Percentiles rank a stretch among this genome's conserved stretches.
phyloP scores from a whole-genome alignment of 37 sponge, comb jelly and placozoan genomes.

The Oscarella lobularis region DNA sequence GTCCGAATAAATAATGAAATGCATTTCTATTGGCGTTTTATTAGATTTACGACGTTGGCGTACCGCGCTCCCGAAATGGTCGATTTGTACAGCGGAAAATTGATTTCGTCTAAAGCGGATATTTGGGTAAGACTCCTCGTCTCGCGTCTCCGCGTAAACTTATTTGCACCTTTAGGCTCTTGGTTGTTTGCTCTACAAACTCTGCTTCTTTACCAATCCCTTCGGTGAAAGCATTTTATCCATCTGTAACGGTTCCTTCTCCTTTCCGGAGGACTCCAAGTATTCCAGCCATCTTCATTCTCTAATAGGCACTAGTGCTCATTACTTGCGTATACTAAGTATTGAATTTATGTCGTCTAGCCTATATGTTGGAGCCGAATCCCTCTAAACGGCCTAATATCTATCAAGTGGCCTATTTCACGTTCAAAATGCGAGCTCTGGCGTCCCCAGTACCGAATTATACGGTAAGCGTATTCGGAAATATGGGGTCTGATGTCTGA shows the following conservation, averaged over 20 bases:
- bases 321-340: neutral
- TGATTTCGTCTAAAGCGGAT: conserved; percentile 74
- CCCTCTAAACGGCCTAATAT: conserved; percentile 39
- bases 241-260: conserved; percentile 62
- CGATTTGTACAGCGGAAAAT: conserved; percentile 64
- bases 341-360: conserved; percentile 6
- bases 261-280: conserved; percentile 45
- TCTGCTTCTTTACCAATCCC: conserved; percentile 89
- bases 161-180: conserved; percentile 52
- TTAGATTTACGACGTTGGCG: conserved; percentile 78
- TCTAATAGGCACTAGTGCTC: conserved; percentile 51
- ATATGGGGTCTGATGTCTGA: too few species aligned
- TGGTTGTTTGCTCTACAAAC: conserved; percentile 84
- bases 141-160: too few species aligned
- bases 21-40: too few species aligned
- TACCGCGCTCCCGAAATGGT: conserved; percentile 97
- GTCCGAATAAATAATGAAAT: too few species aligned
- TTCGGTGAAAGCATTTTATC: conserved; percentile 86
- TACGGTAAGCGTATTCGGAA: too few species aligned
- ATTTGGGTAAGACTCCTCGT: conserved; percentile 66
- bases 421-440: conserved; percentile 7
- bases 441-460: conserved; percentile 31
- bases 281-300: conserved; percentile 53
- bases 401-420: conserved; percentile 47
- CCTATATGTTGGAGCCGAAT: conserved; percentile 44